A percentile compares a stretch with the other conserved stretches of the same genome.
Evolutionary conservation across 2,113 vertebrate genomes (phyloP).

Genomic region (Chaetorhynchus papuensis): DNA sequence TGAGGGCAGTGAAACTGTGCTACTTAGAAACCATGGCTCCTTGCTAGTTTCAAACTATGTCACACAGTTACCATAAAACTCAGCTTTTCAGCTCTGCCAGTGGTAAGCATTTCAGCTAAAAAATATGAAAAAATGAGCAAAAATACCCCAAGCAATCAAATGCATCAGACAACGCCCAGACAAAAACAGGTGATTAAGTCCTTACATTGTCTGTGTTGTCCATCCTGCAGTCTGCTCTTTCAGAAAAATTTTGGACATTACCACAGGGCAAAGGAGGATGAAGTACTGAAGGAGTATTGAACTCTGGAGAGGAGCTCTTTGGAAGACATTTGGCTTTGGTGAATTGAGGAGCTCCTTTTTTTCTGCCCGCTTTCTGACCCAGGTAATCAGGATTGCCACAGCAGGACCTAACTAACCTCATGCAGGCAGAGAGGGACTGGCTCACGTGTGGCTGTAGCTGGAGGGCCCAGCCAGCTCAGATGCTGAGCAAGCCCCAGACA

Average conservation of each 20-base stretch:
- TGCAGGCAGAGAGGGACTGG: neutral
- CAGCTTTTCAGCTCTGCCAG: neutral
- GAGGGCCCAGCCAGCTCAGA: accelerated
- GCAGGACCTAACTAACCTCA: neutral
- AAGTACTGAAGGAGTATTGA: no score
- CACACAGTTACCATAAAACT: neutral
- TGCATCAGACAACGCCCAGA: neutral
- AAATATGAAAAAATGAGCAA: neutral
- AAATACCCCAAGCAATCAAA: neutral
- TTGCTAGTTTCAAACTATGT: neutral
- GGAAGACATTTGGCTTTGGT: neutral
- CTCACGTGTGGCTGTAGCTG: neutral
- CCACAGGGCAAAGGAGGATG: neutral
- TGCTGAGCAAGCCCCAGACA: neutral
- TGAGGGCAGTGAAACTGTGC: neutral
- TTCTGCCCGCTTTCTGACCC: neutral
- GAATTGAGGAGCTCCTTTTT: neutral
- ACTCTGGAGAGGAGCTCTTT: neutral
- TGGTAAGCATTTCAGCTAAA: neutral
- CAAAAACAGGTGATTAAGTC: neutral
- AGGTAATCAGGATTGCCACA: neutral
- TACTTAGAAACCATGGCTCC: neutral
- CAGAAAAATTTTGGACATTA: neutral
- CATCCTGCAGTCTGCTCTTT: neutral
- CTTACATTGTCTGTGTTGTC: neutral